Base-by-base conservation (phyloP, 1,140 invertebrate species). In the Temnothorax longispinosus region DNA sequence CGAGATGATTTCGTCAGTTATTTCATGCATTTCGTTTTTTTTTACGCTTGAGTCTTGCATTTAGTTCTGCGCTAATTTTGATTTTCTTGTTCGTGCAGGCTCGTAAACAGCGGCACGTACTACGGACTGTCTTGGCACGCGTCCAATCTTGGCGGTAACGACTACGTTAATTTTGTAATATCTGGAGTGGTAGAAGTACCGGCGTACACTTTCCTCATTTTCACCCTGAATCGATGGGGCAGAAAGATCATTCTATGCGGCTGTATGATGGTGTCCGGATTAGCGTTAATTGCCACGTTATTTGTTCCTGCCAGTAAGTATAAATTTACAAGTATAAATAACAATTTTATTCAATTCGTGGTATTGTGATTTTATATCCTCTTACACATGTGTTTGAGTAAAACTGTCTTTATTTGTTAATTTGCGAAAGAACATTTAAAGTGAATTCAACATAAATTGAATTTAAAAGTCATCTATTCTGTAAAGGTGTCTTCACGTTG, bases 81-180 rank as follows among this genome's bases (percentile, higher is more conserved):
- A 35, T 58, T 87, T 80, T 38, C 64, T 27, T 35, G 32, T 87
- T 82, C 64, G 8, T 95, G 18, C 89, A 97, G 97, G 97, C 96
- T 98, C 91, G 97, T 97, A 15, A 97, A 97, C 92, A 97, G 97
- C 72, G 96, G 97, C 60, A 97, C 98, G 7, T 98, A 98, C 93
- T 98, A 98, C 90, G 98, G 97, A 1, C 93, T 98, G 5, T 98
- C 98, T 0, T 97, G 98, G 96, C 98, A 97, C 91, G 97, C 97
- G 2, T 97, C 96, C 44, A 97, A 97, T 91, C 96, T 98, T 56
- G 97, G 96, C 32, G 97, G 97, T 27, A 97, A 98, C 92, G 96
- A 96, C 50, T 97, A 97, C 82, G 86, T 98, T 8, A 98, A 98
- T 93, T 98, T 98, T 93, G 93, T 97, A 0, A 96, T 98, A 85